Conservation (phyloP, 2,888 invertebrate species). For the Nipponacmea schrenckii region DNA sequence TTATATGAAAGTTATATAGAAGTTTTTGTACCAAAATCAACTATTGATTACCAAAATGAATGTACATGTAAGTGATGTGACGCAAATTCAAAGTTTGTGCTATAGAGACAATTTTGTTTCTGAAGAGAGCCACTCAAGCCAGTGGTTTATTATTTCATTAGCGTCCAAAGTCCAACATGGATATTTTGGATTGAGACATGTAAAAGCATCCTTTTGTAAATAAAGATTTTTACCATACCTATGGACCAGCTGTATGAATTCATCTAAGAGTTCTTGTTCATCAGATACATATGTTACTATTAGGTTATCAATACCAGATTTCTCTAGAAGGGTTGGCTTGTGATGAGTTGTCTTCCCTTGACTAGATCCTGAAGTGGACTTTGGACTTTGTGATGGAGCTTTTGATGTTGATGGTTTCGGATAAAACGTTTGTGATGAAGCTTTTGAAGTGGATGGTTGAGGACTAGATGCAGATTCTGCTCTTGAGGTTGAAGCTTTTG, state of each 20-base stretch:
- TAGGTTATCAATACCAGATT: conserved; percentile 45
- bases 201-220: no score
- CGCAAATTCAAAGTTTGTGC: no score
- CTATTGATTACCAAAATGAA: no score
- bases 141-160: no score
- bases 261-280: conserved; percentile 78
- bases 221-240: conserved; percentile 43
- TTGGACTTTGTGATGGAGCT: neutral
- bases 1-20: no score
- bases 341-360: neutral
- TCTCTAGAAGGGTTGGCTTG: conserved; percentile 38
- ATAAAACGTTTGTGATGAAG: neutral
- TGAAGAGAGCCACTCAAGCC: no score
- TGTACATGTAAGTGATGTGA: no score
- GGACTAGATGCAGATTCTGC: neutral
- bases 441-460: conserved; percentile 12
- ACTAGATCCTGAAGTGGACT: neutral
- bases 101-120: no score
- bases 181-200: no score
- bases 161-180: no score
- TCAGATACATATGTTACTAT: conserved; percentile 71
- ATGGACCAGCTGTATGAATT: conserved; percentile 76
- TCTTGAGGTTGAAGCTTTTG: conserved; percentile 12
- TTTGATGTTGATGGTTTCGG: conserved; percentile 14
- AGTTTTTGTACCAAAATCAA: no score